Percentiles rank a stretch among this genome's conserved stretches.
These are phyloP conservation scores for Spizella passerina DNA, from an alignment of 2,797 vertebrate species.

Conservation along the genomic window DNA sequence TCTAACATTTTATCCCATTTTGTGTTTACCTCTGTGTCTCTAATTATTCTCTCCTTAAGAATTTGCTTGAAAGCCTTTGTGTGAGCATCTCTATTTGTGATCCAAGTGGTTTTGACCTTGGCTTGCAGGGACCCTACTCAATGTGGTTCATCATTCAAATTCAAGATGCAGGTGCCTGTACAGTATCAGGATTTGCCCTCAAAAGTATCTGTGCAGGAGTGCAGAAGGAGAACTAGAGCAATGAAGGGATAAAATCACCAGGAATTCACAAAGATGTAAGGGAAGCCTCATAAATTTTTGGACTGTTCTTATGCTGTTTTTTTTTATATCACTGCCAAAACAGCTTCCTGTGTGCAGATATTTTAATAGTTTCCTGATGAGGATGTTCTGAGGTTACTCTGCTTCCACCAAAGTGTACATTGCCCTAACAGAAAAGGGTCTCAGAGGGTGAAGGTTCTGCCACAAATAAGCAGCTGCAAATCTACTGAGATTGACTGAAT, in stretches of 20 bases:
- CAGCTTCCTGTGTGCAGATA: neutral
- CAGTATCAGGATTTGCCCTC: neutral
- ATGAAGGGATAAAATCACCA: neutral
- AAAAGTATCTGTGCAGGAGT: neutral
- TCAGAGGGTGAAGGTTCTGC: neutral
- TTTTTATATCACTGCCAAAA: neutral
- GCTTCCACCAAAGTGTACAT: neutral
- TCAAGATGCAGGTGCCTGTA: neutral
- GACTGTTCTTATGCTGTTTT: accelerated
- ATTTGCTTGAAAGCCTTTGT: neutral
- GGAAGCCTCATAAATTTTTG: neutral
- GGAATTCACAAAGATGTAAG: neutral
- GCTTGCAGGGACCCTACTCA: neutral
- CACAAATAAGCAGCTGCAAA: neutral
- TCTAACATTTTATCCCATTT: conserved; percentile 3
- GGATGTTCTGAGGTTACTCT: neutral
- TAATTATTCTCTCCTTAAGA: conserved; percentile 23
- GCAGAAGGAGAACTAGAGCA: neutral
- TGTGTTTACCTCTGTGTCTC: neutral
- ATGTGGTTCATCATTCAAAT: neutral
- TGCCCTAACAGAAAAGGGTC: neutral
- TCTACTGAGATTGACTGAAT: neutral
- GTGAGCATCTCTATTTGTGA: neutral
- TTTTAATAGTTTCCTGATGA: neutral
- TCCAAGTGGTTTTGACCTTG: neutral